These are phyloP conservation scores for Muscidifurax raptorellus DNA, from an alignment of 1,140 invertebrate species.

Conservation along the genomic window DNA sequence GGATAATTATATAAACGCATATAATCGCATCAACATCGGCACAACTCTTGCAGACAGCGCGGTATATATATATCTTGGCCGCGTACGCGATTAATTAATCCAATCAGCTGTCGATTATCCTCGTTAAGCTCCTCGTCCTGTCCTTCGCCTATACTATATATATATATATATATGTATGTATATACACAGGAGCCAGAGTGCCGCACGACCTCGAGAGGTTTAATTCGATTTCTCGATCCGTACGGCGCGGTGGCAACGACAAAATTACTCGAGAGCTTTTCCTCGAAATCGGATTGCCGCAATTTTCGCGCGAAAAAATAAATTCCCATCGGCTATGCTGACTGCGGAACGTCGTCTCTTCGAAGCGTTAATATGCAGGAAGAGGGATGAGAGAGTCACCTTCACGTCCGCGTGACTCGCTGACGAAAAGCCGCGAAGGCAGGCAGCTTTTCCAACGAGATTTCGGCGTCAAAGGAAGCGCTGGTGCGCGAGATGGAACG, in stretches of 20 bases:
- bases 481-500: conserved; percentile 60
- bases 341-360: too few species aligned
- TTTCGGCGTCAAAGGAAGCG: conserved; percentile 65
- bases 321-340: not conserved
- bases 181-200: too few species aligned
- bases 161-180: too few species aligned
- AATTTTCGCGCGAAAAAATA: not conserved
- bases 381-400: not conserved
- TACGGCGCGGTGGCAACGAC: not conserved
- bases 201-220: not conserved
- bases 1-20: not conserved
- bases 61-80: conserved; percentile 34
- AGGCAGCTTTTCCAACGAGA: conserved; percentile 21
- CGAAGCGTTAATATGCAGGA: not conserved
- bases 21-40: conserved; percentile 16
- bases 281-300: conserved; percentile 30
- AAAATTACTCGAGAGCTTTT: conserved; percentile 34
- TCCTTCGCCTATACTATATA: too few species aligned
- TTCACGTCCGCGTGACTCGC: conserved; percentile 29
- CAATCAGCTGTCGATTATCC: conserved; percentile 47
- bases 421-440: conserved; percentile 47
- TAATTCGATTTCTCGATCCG: conserved; percentile 41
- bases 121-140: conserved; percentile 26
- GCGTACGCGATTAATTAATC: conserved; percentile 49
- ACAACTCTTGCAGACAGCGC: conserved; percentile 17